Evolutionary conservation across 2,888 invertebrate genomes (phyloP).

Genomic region (Villa cingulata): DNA sequence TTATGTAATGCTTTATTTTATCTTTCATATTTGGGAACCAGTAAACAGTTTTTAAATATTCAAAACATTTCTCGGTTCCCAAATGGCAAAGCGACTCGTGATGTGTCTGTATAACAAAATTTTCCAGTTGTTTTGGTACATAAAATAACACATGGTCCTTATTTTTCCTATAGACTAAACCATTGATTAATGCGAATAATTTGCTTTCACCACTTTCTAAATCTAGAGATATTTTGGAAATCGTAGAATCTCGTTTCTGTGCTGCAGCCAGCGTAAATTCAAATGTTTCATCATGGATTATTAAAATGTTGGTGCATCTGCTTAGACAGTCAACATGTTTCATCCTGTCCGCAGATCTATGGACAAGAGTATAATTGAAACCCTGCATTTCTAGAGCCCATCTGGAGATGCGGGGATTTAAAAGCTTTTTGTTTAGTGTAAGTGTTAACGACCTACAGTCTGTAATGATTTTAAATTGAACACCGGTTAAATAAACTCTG

Average conservation of each 20-base stretch:
- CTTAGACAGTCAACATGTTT: constrained; percentile 14
- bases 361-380: constrained; percentile 13
- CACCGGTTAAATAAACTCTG: constrained; percentile 12
- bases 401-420: constrained; percentile 15
- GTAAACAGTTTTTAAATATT: background rate
- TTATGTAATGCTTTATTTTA: constrained; percentile 5
- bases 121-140: constrained; percentile 16
- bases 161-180: constrained; percentile 9
- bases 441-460: constrained; percentile 13
- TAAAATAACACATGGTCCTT: constrained; percentile 8
- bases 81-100: constrained; percentile 21
- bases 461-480: constrained; percentile 15
- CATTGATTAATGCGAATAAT: constrained; percentile 8
- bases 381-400: constrained; percentile 12
- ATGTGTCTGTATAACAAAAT: constrained; percentile 12
- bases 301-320: constrained; percentile 9
- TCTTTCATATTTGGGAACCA: constrained; percentile 9
- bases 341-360: constrained; percentile 12
- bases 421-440: constrained; percentile 10
- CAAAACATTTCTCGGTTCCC: constrained; percentile 7
- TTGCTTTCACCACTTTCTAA: constrained; percentile 13
- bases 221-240: constrained; percentile 12
- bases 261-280: constrained; percentile 8
- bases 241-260: constrained; percentile 14
- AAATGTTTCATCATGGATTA: constrained; percentile 8